Conservation (phyloP, 2,888 invertebrate species). For the Rhamnusium bicolor region DNA sequence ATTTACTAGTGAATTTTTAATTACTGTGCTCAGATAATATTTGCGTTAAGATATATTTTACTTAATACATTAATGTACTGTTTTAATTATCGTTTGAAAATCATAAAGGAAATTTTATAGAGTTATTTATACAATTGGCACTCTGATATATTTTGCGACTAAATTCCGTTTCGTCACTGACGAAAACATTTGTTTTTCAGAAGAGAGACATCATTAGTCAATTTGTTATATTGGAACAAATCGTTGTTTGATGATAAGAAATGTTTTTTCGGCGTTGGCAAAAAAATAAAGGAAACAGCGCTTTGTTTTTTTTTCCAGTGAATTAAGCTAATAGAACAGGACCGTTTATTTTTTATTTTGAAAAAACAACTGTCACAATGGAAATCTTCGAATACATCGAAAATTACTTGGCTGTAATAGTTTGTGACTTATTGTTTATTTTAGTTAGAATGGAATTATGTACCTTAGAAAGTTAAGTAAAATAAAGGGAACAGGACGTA, state of each 20-base stretch:
- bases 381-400: neutral
- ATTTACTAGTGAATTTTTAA: too few species aligned
- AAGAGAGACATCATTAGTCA: slow-evolving; percentile 19
- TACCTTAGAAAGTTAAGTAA: neutral
- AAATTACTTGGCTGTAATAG: neutral
- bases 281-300: neutral
- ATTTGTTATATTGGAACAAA: slow-evolving; percentile 11
- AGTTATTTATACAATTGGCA: neutral
- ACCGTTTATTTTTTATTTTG: neutral
- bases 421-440: neutral
- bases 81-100: too few species aligned
- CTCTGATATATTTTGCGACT: neutral
- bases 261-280: neutral
- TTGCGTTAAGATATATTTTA: too few species aligned
- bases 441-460: neutral
- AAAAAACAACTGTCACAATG: too few species aligned
- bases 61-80: too few species aligned
- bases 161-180: neutral
- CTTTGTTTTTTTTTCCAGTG: slow-evolving; percentile 5
- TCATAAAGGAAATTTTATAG: too few species aligned
- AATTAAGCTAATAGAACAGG: slow-evolving; percentile 14
- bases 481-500: too few species aligned
- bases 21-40: too few species aligned
- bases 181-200: slow-evolving; percentile 13
- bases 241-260: slow-evolving; percentile 14